Percentiles rank a stretch among this genome's conserved stretches.
phyloP scores from a whole-genome alignment of 2,113 vertebrate species.

The Delphinapterus leucas region DNA sequence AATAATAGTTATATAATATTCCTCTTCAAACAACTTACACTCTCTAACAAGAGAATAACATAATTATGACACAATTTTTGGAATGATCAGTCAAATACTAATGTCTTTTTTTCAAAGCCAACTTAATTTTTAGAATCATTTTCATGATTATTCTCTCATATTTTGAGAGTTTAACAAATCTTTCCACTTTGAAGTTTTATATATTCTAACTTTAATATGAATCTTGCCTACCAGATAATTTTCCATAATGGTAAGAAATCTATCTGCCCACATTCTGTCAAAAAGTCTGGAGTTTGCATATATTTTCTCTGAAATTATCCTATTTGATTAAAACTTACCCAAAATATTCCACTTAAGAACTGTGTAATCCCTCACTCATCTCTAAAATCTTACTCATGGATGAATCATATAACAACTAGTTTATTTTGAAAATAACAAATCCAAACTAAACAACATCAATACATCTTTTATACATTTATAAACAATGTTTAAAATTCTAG shows the following conservation, averaged over 20 bases:
- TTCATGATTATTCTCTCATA: not conserved
- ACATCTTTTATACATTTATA: constrained; percentile 14
- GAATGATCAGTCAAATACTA: not conserved
- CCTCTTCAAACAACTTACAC: not conserved
- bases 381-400: not conserved
- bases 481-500: not conserved
- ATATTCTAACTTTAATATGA: constrained; percentile 48
- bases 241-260: constrained; percentile 50
- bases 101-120: not conserved
- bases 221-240: constrained; percentile 49
- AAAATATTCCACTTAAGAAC: constrained; percentile 35
- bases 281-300: constrained; percentile 29
- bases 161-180: constrained; percentile 53
- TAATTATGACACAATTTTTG: not conserved
- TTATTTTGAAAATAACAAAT: constrained; percentile 53
- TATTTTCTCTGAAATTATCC: constrained; percentile 53
- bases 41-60: not conserved
- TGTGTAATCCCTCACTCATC: not conserved
- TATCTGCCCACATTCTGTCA: constrained; percentile 39
- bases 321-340: constrained; percentile 52
- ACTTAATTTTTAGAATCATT: constrained; percentile 42
- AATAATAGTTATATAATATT: not conserved
- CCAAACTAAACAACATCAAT: constrained; percentile 24
- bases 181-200: constrained; percentile 28
- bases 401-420: constrained; percentile 7